Base-by-base conservation (phyloP, 1,140 invertebrate species). In the Drosophila parabipectinata region DNA sequence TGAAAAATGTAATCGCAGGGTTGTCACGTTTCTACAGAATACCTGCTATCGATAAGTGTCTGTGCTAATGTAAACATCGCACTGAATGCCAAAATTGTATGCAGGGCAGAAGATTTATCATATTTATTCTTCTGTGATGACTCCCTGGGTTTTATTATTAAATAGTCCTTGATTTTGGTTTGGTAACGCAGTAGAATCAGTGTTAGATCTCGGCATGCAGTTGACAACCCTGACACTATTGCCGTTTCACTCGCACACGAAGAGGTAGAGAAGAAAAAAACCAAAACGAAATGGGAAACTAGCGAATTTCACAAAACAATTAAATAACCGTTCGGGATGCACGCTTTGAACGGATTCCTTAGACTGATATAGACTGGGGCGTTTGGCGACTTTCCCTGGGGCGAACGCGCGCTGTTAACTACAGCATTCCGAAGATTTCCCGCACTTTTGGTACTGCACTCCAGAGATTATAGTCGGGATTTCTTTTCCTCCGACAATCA, bases 251-350 rank as follows among this genome's bases (percentile, higher is more conserved):
- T 84, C 77, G 41, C 67, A 60, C 81, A 83, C 81, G 73, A 75
- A 85, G 81, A 80, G 77, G 73, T 85, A 84, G 77, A 85, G 81
- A 85, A 85, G 77, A 85, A 85, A 85, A 83, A 85, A 80, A 73
- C 60, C 74, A 83, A 83, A 83, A 83, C 75, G 77, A 69, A 85
- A 71, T 71, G 57, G 63, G 68, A 80, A 79, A 80, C 63, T 63
- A 60, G 68, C 56, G 55, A 64, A 76, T 71, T 81, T 77, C 67
- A 84, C 76, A 72, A 72, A 73, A 79, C 68, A 37, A 79, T 62
- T 71, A 71, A 48, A 85, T 67, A 66, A 75, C 55, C 60, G 60
- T 50, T 34, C 55, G 58, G 61, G 53, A 62, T 34, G 37, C 76
- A 62, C 59, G 59, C 47, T 39, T 47, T 34, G 4, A 30, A 37